Evolutionary conservation across 2,888 invertebrate genomes (phyloP).

Genomic region (Lasioglossum marginatum): DNA sequence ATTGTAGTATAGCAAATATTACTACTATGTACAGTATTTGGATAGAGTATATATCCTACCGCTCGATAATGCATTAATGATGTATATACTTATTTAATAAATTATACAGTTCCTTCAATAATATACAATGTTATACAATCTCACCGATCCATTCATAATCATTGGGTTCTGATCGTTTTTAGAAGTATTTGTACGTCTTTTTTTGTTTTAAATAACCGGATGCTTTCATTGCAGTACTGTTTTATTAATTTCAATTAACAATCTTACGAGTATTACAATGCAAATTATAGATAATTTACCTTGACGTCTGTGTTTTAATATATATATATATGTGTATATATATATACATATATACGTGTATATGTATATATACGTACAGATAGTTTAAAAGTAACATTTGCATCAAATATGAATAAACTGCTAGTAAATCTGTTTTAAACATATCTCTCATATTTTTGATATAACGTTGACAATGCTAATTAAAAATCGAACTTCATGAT

Average conservation of each 20-base stretch:
- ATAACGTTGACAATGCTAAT: conserved; percentile 56
- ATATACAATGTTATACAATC: conserved; percentile 42
- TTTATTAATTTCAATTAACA: conserved; percentile 80
- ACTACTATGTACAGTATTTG: conserved; percentile 67
- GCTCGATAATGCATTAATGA: conserved; percentile 67
- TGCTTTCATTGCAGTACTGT: conserved; percentile 51
- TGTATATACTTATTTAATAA: conserved; percentile 69
- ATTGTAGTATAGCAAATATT: conserved; percentile 55
- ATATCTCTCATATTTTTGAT: conserved; percentile 14
- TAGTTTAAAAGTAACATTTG: conserved; percentile 76
- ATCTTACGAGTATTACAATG: conserved; percentile 78
- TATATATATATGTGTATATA: neutral
- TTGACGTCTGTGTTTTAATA: conserved; percentile 48
- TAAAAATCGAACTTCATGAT: conserved; percentile 30
- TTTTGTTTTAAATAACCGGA: conserved; percentile 48
- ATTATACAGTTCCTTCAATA: conserved; percentile 63
- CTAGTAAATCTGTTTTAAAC: conserved; percentile 49
- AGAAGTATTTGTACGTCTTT: conserved; percentile 30
- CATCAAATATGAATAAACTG: conserved; percentile 61
- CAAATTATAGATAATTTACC: conserved; percentile 74
- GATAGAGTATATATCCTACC: conserved; percentile 52
- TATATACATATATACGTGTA: neutral
- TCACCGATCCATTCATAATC: conserved; percentile 24
- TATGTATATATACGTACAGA: conserved; percentile 47
- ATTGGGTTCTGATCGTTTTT: conserved; percentile 30